Evolutionary conservation across 2,113 vertebrate genomes (phyloP).

Genomic region (Hippocampus zosterae): DNA sequence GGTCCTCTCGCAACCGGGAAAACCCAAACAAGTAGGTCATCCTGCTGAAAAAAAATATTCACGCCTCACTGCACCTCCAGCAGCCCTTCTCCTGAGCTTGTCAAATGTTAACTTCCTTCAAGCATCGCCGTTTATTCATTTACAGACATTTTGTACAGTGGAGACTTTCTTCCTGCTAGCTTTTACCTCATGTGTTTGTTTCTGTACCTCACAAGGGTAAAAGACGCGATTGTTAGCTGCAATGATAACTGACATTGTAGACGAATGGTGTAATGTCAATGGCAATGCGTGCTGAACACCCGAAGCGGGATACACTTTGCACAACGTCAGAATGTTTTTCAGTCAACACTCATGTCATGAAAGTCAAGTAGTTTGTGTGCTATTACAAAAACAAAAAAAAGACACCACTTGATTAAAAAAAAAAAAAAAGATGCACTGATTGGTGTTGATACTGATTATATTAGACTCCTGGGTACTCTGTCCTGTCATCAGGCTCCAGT

Average conservation of each 20-base stretch:
- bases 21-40: constrained; percentile 74
- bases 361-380: not conserved
- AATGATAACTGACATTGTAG: constrained; percentile 23
- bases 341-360: not conserved
- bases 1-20: constrained; percentile 45
- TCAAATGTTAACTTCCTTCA: not conserved
- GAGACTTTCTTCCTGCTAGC: not conserved
- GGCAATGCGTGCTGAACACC: constrained; percentile 7
- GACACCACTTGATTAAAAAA: not conserved
- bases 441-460: not conserved
- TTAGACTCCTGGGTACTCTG: not conserved
- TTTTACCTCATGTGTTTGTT: constrained; percentile 38
- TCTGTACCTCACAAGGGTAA: constrained; percentile 21
- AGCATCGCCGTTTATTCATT: constrained; percentile 17
- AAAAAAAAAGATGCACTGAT: not conserved
- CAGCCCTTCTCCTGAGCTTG: not conserved
- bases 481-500: constrained; percentile 73
- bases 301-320: not conserved
- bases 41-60: not conserved
- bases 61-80: not conserved
- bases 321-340: not conserved
- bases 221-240: constrained; percentile 16
- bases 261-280: constrained; percentile 14
- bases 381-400: too few species aligned
- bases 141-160: constrained; percentile 15